Evolutionary conservation across 2,888 invertebrate genomes (phyloP).

Genomic region (Netelia inedita): DNA sequence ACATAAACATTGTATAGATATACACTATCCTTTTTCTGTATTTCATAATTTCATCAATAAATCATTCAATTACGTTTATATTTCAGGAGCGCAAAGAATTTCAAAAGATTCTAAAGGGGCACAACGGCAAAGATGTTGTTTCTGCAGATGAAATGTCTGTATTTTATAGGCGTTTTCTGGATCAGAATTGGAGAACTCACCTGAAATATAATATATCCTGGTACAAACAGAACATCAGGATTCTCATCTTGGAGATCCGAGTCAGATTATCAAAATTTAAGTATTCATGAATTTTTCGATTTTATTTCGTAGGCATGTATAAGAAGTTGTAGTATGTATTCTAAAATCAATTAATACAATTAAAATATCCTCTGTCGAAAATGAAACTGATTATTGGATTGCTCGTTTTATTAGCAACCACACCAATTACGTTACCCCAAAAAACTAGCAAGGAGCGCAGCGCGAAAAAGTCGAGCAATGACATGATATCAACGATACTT

Average conservation of each 20-base stretch:
- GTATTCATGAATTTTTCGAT: constrained; percentile 70
- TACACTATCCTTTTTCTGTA: neutral
- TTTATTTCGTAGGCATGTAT: neutral
- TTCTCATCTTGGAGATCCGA: constrained; percentile 88
- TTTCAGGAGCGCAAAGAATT: constrained; percentile 85
- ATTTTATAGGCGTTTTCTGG: constrained; percentile 94
- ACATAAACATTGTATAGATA: too few relatives aligned
- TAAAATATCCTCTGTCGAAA: too few relatives aligned
- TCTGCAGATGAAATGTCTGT: constrained; percentile 94
- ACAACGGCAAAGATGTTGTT: constrained; percentile 86
- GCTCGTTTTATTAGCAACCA: too few relatives aligned
- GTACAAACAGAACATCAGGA: constrained; percentile 92
- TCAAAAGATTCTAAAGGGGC: constrained; percentile 78
- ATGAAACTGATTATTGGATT: too few relatives aligned
- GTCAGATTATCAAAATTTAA: constrained; percentile 85
- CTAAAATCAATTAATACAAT: too few relatives aligned
- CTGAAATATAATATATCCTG: constrained; percentile 92
- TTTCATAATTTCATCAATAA: neutral
- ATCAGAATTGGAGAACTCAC: constrained; percentile 92
- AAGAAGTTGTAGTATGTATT: constrained; percentile 35
- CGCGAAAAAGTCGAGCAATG: too few relatives aligned
- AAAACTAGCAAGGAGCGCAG: too few relatives aligned
- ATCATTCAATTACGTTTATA: neutral
- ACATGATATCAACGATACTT: too few relatives aligned
- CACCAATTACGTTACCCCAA: too few relatives aligned